Evolutionary conservation across 2,797 vertebrate species (phyloP).

Genomic region (Takifugu rubripes): DNA sequence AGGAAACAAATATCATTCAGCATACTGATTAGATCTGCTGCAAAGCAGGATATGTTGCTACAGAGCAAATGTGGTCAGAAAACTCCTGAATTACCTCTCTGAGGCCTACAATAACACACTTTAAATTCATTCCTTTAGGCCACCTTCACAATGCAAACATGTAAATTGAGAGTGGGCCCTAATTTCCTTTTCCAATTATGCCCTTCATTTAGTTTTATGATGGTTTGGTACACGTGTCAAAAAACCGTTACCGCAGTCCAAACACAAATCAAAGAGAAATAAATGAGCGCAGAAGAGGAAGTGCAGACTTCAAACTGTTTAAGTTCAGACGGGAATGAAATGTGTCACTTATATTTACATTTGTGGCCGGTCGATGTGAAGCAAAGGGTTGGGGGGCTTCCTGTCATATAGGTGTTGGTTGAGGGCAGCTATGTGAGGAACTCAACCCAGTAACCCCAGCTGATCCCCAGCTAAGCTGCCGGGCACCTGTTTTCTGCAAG

Average conservation of each 20-base stretch:
- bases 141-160: constrained; percentile 58
- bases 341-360: constrained; percentile 43
- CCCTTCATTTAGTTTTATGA: constrained; percentile 53
- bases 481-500: constrained; percentile 76
- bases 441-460: constrained; percentile 44
- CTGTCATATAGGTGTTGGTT: constrained; percentile 32
- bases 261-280: constrained; percentile 60
- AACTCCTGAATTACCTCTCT: constrained; percentile 50
- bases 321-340: constrained; percentile 27
- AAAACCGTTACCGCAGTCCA: constrained; percentile 36
- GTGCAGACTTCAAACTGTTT: constrained; percentile 38
- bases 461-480: constrained; percentile 52
- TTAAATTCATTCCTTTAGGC: constrained; percentile 65
- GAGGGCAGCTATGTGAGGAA: constrained; percentile 53
- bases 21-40: constrained; percentile 60
- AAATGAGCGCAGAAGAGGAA: constrained; percentile 36
- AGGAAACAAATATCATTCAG: constrained; percentile 55
- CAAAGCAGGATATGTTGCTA: constrained; percentile 51
- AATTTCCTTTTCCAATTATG: constrained; percentile 65
- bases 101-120: constrained; percentile 57
- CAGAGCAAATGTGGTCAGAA: constrained; percentile 43
- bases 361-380: constrained; percentile 31
- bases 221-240: constrained; percentile 45
- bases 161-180: constrained; percentile 56
- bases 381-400: constrained; percentile 22